Evolutionary conservation across 2,888 invertebrate genomes (phyloP).

Genomic region (Sphinx pinastri): DNA sequence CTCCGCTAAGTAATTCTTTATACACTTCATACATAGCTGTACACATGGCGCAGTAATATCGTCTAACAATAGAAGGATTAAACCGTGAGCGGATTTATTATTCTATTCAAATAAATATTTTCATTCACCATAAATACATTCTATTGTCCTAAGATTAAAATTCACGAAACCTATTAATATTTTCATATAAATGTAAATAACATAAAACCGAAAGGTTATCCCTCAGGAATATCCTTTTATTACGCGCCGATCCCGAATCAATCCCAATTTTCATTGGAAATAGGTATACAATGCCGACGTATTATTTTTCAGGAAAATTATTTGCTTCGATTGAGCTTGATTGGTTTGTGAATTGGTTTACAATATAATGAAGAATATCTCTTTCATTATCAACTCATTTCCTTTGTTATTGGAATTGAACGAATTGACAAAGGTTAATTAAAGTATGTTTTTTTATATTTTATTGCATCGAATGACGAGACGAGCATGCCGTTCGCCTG

Average conservation of each 20-base stretch:
- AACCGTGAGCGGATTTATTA: constrained; percentile 35
- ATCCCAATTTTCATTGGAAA: constrained; percentile 53
- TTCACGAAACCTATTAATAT: constrained; percentile 57
- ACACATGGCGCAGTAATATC: constrained; percentile 26
- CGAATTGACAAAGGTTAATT: neutral
- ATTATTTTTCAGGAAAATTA: constrained; percentile 39
- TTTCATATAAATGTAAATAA: constrained; percentile 71
- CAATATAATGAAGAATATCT: neutral
- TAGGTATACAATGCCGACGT: constrained; percentile 26
- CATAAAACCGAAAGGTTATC: constrained; percentile 48
- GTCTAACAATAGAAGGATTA: constrained; percentile 44
- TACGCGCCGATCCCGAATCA: constrained; percentile 54
- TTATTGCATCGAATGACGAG: no score
- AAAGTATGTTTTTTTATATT: neutral
- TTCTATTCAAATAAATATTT: constrained; percentile 44
- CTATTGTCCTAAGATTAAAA: constrained; percentile 48
- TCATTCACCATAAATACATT: constrained; percentile 36
- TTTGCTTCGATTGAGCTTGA: constrained; percentile 32
- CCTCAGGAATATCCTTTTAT: constrained; percentile 58
- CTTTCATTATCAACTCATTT: neutral
- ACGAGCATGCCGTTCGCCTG: no score
- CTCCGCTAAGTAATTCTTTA: no score
- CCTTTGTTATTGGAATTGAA: neutral
- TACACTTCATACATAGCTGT: no score
- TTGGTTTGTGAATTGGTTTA: constrained; percentile 31